Evolutionary conservation across 2,888 invertebrate genomes (phyloP).

Genomic region (Epinotia demarniana): DNA sequence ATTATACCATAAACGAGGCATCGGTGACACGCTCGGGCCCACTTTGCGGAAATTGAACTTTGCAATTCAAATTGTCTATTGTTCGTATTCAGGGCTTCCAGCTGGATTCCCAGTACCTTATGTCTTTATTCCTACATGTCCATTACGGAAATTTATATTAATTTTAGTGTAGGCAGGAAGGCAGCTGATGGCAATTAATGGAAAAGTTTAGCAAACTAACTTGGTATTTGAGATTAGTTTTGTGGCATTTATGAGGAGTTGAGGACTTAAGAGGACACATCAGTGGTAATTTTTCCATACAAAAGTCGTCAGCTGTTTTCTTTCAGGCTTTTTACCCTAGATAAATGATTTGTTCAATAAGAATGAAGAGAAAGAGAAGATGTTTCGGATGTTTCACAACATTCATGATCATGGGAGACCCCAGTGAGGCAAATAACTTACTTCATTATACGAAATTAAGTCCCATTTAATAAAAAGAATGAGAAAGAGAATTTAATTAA

Average conservation of each 20-base stretch:
- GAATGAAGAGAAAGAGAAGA: too few relatives aligned
- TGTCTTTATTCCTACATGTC: background rate
- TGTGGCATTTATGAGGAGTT: background rate
- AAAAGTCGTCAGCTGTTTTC: too few relatives aligned
- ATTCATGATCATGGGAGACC: too few relatives aligned
- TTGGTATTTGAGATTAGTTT: background rate
- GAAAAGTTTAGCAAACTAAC: background rate
- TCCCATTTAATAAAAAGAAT: too few relatives aligned
- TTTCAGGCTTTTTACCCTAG: too few relatives aligned
- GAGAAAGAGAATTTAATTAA: too few relatives aligned
- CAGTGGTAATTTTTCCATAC: too few relatives aligned
- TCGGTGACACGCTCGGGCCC: conserved; percentile 42
- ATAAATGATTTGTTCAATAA: too few relatives aligned
- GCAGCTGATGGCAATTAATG: background rate
- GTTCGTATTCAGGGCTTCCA: conserved; percentile 40
- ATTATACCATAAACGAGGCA: conserved; percentile 22
- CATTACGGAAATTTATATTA: conserved; percentile 18
- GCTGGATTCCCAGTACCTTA: conserved; percentile 21
- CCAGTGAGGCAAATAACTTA: too few relatives aligned
- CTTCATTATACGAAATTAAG: too few relatives aligned
- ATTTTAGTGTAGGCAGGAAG: background rate
- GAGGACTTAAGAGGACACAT: too few relatives aligned
- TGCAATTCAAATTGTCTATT: conserved; percentile 46
- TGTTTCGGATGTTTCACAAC: too few relatives aligned
- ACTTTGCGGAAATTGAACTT: conserved; percentile 43